Conservation (phyloP, 2,888 invertebrate species). For the Cryptophagus acutangulus region DNA sequence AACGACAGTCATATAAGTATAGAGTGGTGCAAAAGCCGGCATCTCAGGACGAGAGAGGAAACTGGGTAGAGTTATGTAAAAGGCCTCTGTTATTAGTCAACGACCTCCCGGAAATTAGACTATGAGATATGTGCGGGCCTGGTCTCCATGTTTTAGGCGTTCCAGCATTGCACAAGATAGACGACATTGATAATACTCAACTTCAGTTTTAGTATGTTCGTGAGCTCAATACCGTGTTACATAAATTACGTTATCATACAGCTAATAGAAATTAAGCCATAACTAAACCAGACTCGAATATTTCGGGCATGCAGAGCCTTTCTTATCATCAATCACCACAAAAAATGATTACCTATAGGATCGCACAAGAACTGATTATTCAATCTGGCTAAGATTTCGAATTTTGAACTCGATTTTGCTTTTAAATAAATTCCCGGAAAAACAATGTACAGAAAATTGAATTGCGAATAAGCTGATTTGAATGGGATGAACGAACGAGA, state of each 20-base stretch:
- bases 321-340: too few species aligned
- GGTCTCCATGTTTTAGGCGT: constrained; percentile 31
- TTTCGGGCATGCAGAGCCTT: too few species aligned
- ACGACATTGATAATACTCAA: constrained; percentile 35
- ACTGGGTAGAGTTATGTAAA: constrained; percentile 37
- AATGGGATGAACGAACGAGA: constrained; percentile 2
- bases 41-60: constrained; percentile 34
- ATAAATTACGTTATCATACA: constrained; percentile 32
- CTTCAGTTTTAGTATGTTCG: constrained; percentile 33
- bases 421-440: too few species aligned
- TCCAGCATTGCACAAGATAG: constrained; percentile 28
- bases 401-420: too few species aligned
- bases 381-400: too few species aligned
- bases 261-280: constrained; percentile 7
- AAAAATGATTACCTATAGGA: too few species aligned
- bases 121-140: constrained; percentile 38
- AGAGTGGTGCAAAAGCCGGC: constrained; percentile 13
- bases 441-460: too few species aligned
- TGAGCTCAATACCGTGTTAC: constrained; percentile 33
- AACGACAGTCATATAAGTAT: constrained; percentile 5
- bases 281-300: too few species aligned
- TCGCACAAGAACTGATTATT: too few species aligned
- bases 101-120: constrained; percentile 40
- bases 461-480: too few species aligned
- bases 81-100: constrained; percentile 39